Conservation (phyloP, 2,113 vertebrate genomes). For the Bombycilla garrulus region DNA sequence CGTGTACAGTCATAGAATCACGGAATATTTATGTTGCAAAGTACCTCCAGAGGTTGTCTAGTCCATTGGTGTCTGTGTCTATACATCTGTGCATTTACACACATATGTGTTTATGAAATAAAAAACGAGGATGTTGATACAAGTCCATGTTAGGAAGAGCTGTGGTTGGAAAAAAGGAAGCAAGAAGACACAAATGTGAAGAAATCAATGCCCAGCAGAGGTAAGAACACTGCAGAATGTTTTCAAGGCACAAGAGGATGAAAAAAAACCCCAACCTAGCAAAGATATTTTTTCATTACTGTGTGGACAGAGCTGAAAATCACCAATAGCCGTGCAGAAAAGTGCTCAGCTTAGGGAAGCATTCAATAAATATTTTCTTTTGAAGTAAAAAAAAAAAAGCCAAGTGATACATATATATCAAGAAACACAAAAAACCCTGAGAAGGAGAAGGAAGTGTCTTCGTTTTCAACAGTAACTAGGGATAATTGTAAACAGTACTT, state of each 20-base stretch:
- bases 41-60: background rate
- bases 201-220: background rate
- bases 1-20: background rate
- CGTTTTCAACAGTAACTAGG: background rate
- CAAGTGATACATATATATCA: background rate
- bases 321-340: rapidly evolving
- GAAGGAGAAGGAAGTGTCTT: background rate
- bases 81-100: background rate
- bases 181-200: background rate
- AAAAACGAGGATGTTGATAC: background rate
- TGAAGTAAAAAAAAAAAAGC: background rate
- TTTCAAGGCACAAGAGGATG: background rate
- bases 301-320: background rate
- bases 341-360: background rate
- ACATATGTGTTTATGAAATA: background rate
- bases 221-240: background rate
- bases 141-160: background rate
- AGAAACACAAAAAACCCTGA: too few species aligned
- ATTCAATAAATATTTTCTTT: background rate
- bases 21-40: background rate
- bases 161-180: background rate
- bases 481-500: background rate
- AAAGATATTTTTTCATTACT: background rate
- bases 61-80: background rate
- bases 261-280: rapidly evolving